Evolutionary conservation across 2,797 vertebrate genomes (phyloP), one percentile per base, ranked within the genome.

Genomic region (Falco novaeseelandiae): DNA sequence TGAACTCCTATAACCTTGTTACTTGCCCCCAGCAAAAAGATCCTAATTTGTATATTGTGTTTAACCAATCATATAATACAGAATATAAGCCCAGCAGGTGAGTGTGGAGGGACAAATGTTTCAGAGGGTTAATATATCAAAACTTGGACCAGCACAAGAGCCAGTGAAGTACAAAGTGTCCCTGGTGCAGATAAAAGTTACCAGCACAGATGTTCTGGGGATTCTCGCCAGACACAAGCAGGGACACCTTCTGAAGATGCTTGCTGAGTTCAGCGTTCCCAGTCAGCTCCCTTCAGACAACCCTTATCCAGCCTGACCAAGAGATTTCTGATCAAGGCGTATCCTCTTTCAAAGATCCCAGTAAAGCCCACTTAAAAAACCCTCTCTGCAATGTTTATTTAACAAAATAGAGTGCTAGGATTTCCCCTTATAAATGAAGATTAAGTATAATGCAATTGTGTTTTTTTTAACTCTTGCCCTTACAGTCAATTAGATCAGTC

Each of bases 211-310:
- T 44, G 9, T 48, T 79, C 27, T 52, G 44, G 38, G 18, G 12
- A 44, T 25, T 79, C 14, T 57, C 9, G 1, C 32, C 42, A 62
- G 48, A 34, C 3, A 7, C 42, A 54, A 8, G 10, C 0, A 1
- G 38, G 51, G 49, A 30, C n/a, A 30, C 10, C 11, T 66, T 49
- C 19, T 36, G 51, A 54, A 66, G 48, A 34, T 38, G 6, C 12
- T 40, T 71, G 27, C 32, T 57, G 34, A 83, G 25, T n/a, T 67
- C 38, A 34, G 27, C 30, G 10, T 65, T 18, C 42, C 6, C 38
- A 21, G 6, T 10, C 42, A 77, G 26, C 65, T 77, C 66, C 42
- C 36, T 44, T 55, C 42, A 38, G 51, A 73, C 46, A 54, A 1
- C 26, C 29, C 23, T 70, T 19, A 8, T 58, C 52, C 38, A 40